Evolutionary conservation across 2,797 vertebrate species (phyloP).

Genomic region (Lates japonicus): DNA sequence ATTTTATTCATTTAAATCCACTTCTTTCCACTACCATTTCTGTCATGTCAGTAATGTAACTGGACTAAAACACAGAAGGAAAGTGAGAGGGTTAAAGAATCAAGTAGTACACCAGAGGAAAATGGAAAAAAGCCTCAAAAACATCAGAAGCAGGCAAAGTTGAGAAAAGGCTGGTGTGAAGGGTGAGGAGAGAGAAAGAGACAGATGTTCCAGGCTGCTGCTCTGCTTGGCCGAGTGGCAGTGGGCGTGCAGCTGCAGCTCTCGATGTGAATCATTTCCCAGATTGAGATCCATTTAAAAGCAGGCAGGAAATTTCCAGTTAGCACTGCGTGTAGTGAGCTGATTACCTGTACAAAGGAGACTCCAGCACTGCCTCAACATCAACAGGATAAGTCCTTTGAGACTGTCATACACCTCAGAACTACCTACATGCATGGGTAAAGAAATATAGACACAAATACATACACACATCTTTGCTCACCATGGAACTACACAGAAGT

Average conservation of each 20-base stretch:
- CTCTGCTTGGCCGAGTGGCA: constrained; percentile 53
- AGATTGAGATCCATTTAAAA: constrained; percentile 57
- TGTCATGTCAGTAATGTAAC: constrained; percentile 1
- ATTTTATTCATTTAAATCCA: not conserved
- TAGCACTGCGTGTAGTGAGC: constrained; percentile 47
- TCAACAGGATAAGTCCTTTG: not conserved
- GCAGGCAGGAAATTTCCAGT: constrained; percentile 73
- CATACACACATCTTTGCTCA: not conserved
- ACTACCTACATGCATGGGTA: not conserved
- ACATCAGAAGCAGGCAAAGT: constrained; percentile 13
- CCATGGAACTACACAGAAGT: not conserved
- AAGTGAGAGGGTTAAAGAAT: not conserved
- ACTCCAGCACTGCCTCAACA: not conserved
- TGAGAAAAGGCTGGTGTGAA: constrained; percentile 30
- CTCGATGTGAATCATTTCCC: constrained; percentile 70
- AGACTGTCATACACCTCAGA: not conserved
- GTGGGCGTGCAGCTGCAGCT: constrained; percentile 58
- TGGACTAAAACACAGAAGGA: not conserved
- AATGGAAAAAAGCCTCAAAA: not conserved
- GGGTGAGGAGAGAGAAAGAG: constrained; percentile 40
- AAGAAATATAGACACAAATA: constrained; percentile 5
- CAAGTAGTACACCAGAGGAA: not conserved
- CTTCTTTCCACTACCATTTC: not conserved
- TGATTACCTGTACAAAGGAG: constrained; percentile 49
- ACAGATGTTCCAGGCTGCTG: constrained; percentile 60